Conservation (phyloP, 2,888 invertebrate genomes). For the Aleiodes leptofemur region DNA sequence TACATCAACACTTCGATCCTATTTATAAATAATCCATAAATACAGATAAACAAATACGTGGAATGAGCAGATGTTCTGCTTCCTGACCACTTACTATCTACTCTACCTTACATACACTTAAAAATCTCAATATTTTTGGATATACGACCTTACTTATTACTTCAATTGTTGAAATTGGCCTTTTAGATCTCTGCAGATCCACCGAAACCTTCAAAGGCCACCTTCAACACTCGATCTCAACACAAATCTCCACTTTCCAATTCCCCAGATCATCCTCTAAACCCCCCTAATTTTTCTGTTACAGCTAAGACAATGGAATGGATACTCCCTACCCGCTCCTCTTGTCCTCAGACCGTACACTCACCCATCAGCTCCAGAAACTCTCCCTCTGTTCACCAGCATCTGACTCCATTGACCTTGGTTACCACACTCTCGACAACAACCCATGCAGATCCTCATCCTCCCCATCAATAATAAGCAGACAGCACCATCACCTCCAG, state of each 20-base stretch:
- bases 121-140: too few relatives aligned
- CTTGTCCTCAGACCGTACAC: constrained; percentile 63
- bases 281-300: constrained; percentile 34
- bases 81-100: too few relatives aligned
- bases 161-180: too few relatives aligned
- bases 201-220: too few relatives aligned
- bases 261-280: neutral
- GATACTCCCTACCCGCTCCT: constrained; percentile 69
- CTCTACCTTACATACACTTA: too few relatives aligned
- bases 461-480: constrained; percentile 58
- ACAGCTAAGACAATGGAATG: constrained; percentile 72
- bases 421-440: constrained; percentile 71
- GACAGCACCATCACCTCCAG: constrained; percentile 38
- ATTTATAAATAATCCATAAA: too few relatives aligned
- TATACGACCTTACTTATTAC: too few relatives aligned
- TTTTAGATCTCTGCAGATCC: too few relatives aligned
- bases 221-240: too few relatives aligned
- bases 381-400: constrained; percentile 63
- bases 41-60: too few relatives aligned
- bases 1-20: too few relatives aligned
- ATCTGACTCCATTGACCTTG: constrained; percentile 69
- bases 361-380: constrained; percentile 63
- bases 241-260: neutral
- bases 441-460: constrained; percentile 67
- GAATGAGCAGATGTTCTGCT: too few relatives aligned